Evolutionary conservation across 1,140 invertebrate species (phyloP), one percentile per base, ranked within the genome.

Genomic region (Panagrolaimus sp.): DNA sequence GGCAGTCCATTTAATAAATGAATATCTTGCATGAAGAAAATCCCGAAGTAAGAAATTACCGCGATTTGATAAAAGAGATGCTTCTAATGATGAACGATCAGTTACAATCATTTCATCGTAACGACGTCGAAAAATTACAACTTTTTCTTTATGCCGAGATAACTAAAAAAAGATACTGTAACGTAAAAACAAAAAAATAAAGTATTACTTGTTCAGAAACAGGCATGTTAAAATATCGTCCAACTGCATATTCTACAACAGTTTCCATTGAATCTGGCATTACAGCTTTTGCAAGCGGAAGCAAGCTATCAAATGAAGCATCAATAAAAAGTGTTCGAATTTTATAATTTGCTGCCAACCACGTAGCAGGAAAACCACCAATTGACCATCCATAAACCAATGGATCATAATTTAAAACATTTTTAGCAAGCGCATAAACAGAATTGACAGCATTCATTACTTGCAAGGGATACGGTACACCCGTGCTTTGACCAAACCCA

Each of bases 371-470:
- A 71, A 84, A 85, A 1, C 66, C 45, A 16, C 68, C 68, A 38
- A 85, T 85, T 45, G 84, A 85, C 84, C 84, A 85, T 44, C 81
- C 83, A 76, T 84, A 85, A 14, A 85, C 57, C 31, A 83, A 70
- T 38, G 85, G 84, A 66, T 84, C 74, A 20, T 57, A 11, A 1
- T 20, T 20, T 2, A 27, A 1, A 57, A 57, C 27, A 8, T 57
- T 57, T 46, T 68, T 69, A 23, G 84, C 83, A 73, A 83, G 85
- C 74, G 83, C 82, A 71, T 85, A 83, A 5, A 85, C 84, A 51
- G 78, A 76, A 73, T 85, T 84, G 43, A 84, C 77, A 9, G 84
- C 84, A 69, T 75, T 72, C 70, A 84, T 83, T 42, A 80, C 82
- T 9, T 71, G 81, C 20, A 25, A 25, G 8, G 13, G 11, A 27